Percentiles rank a stretch among this genome's conserved stretches.
phyloP scores from a whole-genome alignment of 2,113 vertebrate species.

The Myiagra hebetior region DNA sequence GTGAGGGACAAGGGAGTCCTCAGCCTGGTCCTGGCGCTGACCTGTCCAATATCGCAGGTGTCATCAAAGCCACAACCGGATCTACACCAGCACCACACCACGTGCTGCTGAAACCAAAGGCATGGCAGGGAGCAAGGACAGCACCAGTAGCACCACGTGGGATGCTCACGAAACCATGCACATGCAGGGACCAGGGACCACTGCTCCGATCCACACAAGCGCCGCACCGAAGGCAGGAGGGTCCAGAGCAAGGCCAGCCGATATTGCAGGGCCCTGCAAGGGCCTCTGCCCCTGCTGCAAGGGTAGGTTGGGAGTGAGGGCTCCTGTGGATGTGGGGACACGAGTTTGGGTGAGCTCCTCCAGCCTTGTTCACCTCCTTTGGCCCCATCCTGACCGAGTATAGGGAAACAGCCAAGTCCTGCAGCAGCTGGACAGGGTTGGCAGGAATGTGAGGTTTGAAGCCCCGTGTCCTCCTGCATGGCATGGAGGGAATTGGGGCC shows the following conservation, averaged over 20 bases:
- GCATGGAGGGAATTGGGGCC: fast-evolving
- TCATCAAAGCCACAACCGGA: neutral
- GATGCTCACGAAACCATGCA: neutral
- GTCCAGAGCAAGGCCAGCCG: fast-evolving
- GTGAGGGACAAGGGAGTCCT: neutral
- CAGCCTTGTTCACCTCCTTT: neutral
- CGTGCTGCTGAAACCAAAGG: neutral
- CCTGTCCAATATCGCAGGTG: neutral
- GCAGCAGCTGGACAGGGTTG: neutral
- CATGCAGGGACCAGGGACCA: neutral
- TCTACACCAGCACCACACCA: neutral
- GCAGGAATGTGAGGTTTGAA: neutral
- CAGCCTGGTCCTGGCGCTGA: fast-evolving
- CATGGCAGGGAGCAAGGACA: neutral
- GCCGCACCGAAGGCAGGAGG: fast-evolving
- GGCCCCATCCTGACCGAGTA: fast-evolving
- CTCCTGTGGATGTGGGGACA: neutral
- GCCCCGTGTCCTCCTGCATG: neutral
- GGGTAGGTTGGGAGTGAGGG: neutral
- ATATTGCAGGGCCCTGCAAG: neutral
- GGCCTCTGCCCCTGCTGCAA: neutral
- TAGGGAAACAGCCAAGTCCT: neutral
- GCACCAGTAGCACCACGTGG: neutral
- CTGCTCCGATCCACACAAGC: fast-evolving
- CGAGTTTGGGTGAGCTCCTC: fast-evolving